Conservation (phyloP, 2,113 vertebrate genomes). For the Pardalotus punctatus region DNA sequence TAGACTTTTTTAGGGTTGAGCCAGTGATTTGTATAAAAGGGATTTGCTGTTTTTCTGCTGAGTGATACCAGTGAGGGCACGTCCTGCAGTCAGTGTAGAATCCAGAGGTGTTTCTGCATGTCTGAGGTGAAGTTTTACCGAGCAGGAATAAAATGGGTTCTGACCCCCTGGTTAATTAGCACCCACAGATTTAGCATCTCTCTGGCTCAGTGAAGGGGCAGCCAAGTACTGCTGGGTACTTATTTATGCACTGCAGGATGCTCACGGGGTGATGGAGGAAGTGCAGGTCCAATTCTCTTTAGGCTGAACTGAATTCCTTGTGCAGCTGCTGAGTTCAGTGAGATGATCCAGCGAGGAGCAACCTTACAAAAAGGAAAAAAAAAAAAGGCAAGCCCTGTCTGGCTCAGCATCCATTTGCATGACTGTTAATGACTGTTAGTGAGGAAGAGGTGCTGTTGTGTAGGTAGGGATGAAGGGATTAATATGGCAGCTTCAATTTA, state of each 20-base stretch:
- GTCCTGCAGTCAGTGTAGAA: neutral
- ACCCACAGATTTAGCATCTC: neutral
- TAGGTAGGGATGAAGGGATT: neutral
- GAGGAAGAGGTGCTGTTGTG: neutral
- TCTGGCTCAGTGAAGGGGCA: neutral
- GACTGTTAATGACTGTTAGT: neutral
- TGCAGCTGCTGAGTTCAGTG: neutral
- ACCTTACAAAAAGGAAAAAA: neutral
- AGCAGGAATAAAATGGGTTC: neutral
- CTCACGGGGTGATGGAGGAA: neutral
- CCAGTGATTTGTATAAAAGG: neutral
- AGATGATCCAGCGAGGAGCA: neutral
- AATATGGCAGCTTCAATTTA: neutral
- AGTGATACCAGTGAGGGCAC: neutral
- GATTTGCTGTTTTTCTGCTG: neutral
- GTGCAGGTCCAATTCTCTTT: neutral
- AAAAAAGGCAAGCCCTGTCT: neutral
- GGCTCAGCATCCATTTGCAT: neutral
- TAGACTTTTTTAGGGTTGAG: neutral
- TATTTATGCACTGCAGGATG: neutral
- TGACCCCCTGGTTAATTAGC: neutral
- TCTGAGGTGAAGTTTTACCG: neutral
- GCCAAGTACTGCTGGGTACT: neutral
- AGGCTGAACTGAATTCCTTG: neutral
- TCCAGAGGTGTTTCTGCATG: neutral